These are phyloP conservation scores for Propithecus perrieri DNA, from an alignment of 2,797 vertebrate genomes.

Conservation along the genomic window DNA sequence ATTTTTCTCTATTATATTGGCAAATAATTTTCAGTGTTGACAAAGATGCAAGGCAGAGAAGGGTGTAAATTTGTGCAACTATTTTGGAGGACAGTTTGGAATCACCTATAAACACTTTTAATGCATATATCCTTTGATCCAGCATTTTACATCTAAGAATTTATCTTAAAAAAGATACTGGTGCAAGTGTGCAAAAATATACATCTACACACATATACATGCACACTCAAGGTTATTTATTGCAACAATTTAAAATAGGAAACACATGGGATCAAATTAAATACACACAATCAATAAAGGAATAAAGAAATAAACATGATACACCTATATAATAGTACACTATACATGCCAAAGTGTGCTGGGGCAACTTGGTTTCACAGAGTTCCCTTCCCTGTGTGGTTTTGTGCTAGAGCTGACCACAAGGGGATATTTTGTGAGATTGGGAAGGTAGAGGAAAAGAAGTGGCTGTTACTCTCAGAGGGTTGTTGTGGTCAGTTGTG, in stretches of 20 bases:
- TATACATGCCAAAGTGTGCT: neutral
- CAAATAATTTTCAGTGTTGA: neutral
- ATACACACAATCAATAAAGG: neutral
- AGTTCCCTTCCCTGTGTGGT: neutral
- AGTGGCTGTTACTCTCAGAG: neutral
- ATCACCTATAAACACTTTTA: neutral
- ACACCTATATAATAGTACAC: neutral
- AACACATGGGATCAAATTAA: neutral
- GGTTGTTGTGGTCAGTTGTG: neutral
- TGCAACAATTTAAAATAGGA: neutral
- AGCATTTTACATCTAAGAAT: neutral
- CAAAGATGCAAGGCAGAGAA: neutral
- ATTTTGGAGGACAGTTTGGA: neutral
- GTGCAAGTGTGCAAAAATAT: neutral
- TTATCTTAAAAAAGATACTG: neutral
- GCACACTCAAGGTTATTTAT: neutral
- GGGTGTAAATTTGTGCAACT: neutral
- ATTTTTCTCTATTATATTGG: neutral
- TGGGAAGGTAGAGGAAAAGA: neutral
- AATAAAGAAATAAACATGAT: neutral
- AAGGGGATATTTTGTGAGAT: neutral
- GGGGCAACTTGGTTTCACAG: neutral
- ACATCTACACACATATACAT: neutral
- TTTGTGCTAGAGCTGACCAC: neutral
- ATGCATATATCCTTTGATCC: neutral